These are phyloP conservation scores for Cataglyphis rosenhaueri DNA, from an alignment of 2,888 invertebrate genomes.

Conservation along the genomic window DNA sequence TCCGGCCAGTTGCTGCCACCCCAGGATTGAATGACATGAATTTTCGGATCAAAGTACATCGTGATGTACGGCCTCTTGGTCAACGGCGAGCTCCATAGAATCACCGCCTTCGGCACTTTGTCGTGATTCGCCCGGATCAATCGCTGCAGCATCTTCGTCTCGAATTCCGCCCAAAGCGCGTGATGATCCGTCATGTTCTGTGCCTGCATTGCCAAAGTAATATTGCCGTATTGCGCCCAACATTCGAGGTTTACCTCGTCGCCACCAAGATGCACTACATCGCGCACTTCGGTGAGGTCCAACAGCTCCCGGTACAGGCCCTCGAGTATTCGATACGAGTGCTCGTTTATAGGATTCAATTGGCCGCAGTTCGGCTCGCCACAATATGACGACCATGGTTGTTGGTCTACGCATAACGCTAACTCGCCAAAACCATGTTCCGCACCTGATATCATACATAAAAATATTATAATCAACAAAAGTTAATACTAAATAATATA, in stretches of 20 bases:
- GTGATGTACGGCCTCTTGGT: conserved; percentile 90
- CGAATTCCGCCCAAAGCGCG: conserved; percentile 93
- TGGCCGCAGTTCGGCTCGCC: conserved; percentile 96
- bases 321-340: conserved; percentile 91
- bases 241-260: conserved; percentile 94
- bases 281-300: conserved; percentile 91
- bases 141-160: conserved; percentile 88
- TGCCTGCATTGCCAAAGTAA: conserved; percentile 86
- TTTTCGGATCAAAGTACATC: conserved; percentile 91
- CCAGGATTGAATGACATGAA: conserved; percentile 92
- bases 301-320: conserved; percentile 92
- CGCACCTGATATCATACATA: conserved; percentile 82
- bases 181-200: conserved; percentile 92
- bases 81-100: conserved; percentile 92
- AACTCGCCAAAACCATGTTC: conserved; percentile 91
- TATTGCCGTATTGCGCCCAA: conserved; percentile 88
- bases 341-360: conserved; percentile 92
- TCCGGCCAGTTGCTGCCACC: conserved; percentile 93
- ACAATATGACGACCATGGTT: conserved; percentile 93
- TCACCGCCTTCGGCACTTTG: conserved; percentile 87
- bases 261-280: conserved; percentile 94
- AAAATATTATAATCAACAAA: not conserved
- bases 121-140: conserved; percentile 89
- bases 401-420: conserved; percentile 92
- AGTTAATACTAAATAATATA: not conserved